Percentiles rank a stretch among this genome's conserved stretches.
These are phyloP conservation scores for Brachyptera putata DNA, from an alignment of 2,888 invertebrate species.

Conservation along the genomic window DNA sequence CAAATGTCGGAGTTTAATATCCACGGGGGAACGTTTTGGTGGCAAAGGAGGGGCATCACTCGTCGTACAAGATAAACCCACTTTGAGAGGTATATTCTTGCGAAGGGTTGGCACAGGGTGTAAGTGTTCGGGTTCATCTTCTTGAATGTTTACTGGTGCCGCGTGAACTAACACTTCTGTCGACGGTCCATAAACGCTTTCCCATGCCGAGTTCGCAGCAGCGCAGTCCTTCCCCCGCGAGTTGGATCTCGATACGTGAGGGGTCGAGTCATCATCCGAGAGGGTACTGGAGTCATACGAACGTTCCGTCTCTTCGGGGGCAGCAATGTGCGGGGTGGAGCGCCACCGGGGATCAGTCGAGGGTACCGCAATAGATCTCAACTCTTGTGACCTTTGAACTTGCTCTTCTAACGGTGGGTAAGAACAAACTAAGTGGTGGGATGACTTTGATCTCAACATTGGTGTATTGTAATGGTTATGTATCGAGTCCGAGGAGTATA, in stretches of 20 bases:
- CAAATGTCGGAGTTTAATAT: conserved; percentile 51
- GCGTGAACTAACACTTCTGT: conserved; percentile 35
- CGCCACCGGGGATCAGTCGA: conserved; percentile 28
- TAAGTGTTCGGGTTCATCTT: conserved; percentile 30
- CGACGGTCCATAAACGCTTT: conserved; percentile 32
- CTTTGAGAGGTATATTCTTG: neutral
- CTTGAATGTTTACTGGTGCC: conserved; percentile 36
- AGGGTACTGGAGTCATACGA: conserved; percentile 46
- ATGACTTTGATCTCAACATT: conserved; percentile 38
- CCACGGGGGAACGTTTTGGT: conserved; percentile 50
- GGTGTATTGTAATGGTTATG: conserved; percentile 29
- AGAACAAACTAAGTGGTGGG: conserved; percentile 35
- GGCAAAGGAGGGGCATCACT: conserved; percentile 55
- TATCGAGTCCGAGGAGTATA: conserved; percentile 6
- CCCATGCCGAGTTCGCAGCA: conserved; percentile 37
- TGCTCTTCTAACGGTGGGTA: neutral
- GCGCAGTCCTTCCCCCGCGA: conserved; percentile 46
- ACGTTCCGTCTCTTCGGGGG: conserved; percentile 38
- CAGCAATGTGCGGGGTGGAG: conserved; percentile 39
- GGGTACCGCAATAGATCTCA: conserved; percentile 11
- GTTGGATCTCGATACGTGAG: conserved; percentile 47
- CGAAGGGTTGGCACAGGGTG: neutral
- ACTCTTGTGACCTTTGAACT: neutral
- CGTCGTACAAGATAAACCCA: conserved; percentile 42
- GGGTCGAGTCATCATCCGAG: conserved; percentile 48